Evolutionary conservation across 2,797 vertebrate species (phyloP).

Genomic region (Adrianichthys oophorus): DNA sequence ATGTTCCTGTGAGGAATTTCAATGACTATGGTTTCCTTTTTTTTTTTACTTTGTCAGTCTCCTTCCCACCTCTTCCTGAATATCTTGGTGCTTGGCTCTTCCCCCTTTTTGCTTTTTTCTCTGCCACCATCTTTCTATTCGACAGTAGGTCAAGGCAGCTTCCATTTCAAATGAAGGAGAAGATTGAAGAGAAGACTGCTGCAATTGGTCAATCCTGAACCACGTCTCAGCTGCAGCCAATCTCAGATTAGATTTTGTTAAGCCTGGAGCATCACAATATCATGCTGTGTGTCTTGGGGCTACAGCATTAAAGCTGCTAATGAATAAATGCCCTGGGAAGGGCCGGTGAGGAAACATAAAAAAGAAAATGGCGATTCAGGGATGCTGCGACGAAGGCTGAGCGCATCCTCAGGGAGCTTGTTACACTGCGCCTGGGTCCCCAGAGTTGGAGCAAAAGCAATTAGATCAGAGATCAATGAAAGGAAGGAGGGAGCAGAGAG

Average conservation of each 20-base stretch:
- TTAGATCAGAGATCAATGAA: slow-evolving; percentile 81
- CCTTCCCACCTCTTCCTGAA: slow-evolving; percentile 26
- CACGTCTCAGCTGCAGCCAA: slow-evolving; percentile 9
- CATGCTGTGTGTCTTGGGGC: slow-evolving; percentile 32
- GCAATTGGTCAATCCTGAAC: slow-evolving; percentile 29
- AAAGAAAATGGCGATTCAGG: slow-evolving; percentile 41
- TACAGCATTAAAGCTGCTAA: slow-evolving; percentile 73
- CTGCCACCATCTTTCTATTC: slow-evolving; percentile 7
- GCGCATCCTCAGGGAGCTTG: slow-evolving; percentile 85
- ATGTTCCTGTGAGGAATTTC: no score
- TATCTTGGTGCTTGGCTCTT: slow-evolving; percentile 18
- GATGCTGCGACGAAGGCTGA: slow-evolving; percentile 63
- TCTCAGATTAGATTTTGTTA: slow-evolving; percentile 34
- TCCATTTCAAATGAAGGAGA: slow-evolving; percentile 16
- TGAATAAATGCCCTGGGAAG: slow-evolving; percentile 80
- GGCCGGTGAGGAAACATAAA: slow-evolving; percentile 37
- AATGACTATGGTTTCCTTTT: slow-evolving; percentile 38
- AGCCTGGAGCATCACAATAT: slow-evolving; percentile 37
- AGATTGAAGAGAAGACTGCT: no score
- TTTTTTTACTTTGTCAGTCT: slow-evolving; percentile 17
- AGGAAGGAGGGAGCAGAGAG: slow-evolving; percentile 34
- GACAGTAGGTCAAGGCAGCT: slow-evolving; percentile 6
- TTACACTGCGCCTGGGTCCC: slow-evolving; percentile 82
- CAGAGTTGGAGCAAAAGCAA: slow-evolving; percentile 80
- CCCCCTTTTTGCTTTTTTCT: slow-evolving; percentile 3